Conservation (phyloP, 2,113 vertebrate species). For the Choloepus hoffmanni region DNA sequence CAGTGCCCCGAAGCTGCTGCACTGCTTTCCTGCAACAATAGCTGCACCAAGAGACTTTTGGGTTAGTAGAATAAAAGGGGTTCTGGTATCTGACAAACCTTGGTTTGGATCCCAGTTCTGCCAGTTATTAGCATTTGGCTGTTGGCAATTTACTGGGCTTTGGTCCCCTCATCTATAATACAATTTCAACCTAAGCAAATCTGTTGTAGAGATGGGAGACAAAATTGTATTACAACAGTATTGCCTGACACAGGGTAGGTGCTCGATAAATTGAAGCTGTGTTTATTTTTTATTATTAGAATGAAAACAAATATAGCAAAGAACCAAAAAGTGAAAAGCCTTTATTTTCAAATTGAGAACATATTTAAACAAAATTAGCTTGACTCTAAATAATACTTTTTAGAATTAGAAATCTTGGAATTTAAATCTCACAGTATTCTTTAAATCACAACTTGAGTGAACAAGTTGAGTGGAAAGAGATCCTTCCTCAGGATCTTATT, state of each 20-base stretch:
- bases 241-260: background rate
- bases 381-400: background rate
- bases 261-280: background rate
- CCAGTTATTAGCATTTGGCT: background rate
- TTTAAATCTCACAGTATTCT: background rate
- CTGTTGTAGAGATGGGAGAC: background rate
- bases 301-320: background rate
- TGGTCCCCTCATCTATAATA: background rate
- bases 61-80: background rate
- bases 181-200: background rate
- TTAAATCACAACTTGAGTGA: background rate
- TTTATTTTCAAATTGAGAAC: background rate
- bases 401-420: background rate
- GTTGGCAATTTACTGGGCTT: background rate
- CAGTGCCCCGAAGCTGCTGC: background rate
- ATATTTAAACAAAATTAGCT: conserved; percentile 48
- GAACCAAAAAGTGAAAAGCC: background rate
- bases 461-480: too few species aligned
- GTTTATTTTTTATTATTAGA: background rate
- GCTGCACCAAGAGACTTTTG: background rate
- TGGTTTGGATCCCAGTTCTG: background rate
- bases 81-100: background rate
- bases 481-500: too few species aligned
- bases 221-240: background rate
- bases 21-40: background rate